Base-by-base conservation (phyloP, 2,888 invertebrate genomes). In the Augiades crinisus region DNA sequence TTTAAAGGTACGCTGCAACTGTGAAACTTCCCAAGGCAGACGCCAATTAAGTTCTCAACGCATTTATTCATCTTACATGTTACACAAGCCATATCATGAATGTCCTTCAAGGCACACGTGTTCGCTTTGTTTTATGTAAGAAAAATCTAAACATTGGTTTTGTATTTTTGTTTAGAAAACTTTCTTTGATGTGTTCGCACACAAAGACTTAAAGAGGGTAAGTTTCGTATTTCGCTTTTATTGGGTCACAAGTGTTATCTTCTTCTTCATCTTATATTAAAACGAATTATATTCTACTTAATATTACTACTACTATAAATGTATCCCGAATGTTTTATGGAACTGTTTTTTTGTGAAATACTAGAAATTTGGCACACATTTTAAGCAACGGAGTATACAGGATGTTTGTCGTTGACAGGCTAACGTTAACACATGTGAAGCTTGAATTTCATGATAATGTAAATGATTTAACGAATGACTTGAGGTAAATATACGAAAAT, bases 171-270 rank as follows among this genome's bases (percentile, higher is more conserved):
- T 37, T 21, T 30, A 7, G 22, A 36, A 43, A 17, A 36, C 36
- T 13, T 43, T 36, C 45, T 46, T 50, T 43, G 50, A 50, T 36
- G 34, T 43, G 43, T 36, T 34, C 41, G 19, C 27, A 27, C 41
- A 50, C 27, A 36, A 47, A 27, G 27, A 36, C 36, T 53, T 55
- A 57, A 57, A 57, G 53, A 50, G 50, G 50, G 49, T 31, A 53
- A 44, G 49, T 51, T 44, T 51, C 44, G 37, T 37, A 45, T 51
- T 50, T 50, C 55, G 36, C 46, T 51, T 44, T 54, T 54, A 52
- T 54, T 34, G 47, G 46, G 38, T 50, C 40, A 47, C 53, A 41
- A 51, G 40, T 49, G 43, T 38, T 41, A 43, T n/a, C n/a, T n/a
- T n/a, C 21, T 31, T 34, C 41, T 43, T 43, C 34, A 30, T 43